phyloP scores from a whole-genome alignment of 1,140 invertebrate species.

The Andrena cerasifolii region DNA sequence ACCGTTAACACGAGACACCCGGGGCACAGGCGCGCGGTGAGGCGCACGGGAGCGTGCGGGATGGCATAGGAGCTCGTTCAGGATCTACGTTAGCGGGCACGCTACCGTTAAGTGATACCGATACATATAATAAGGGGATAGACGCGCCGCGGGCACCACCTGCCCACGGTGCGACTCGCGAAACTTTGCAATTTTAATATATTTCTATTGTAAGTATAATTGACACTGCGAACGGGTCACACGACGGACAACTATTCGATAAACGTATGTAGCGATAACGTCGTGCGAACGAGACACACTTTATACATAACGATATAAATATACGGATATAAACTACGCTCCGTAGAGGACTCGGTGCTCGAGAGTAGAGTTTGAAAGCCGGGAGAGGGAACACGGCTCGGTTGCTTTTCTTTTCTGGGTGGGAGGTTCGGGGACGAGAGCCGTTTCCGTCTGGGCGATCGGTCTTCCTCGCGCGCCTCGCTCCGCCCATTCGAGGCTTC shows the following conservation, averaged over 20 bases:
- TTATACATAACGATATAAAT: conserved; percentile 42
- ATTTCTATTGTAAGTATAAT: conserved; percentile 75
- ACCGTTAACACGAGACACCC: too few species aligned
- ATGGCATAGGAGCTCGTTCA: conserved; percentile 42
- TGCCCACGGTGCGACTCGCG: conserved; percentile 54
- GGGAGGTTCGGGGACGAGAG: too few species aligned
- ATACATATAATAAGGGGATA: conserved; percentile 43
- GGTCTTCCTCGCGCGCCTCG: too few species aligned
- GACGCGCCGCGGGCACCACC: not conserved
- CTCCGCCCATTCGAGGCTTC: too few species aligned
- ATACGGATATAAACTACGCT: conserved; percentile 50
- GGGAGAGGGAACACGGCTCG: not conserved
- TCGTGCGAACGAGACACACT: conserved; percentile 39
- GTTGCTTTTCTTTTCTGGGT: not conserved
- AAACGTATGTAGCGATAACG: conserved; percentile 35
- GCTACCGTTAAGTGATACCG: conserved; percentile 57
- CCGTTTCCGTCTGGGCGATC: too few species aligned
- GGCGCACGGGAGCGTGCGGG: conserved; percentile 3
- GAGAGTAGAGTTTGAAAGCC: not conserved
- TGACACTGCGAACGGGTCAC: conserved; percentile 28
- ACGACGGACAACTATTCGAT: conserved; percentile 52
- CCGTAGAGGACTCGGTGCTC: conserved; percentile 39
- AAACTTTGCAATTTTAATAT: conserved; percentile 78
- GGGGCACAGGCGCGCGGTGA: conserved; percentile 7
- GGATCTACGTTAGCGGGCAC: conserved; percentile 62